phyloP scores from a whole-genome alignment of 1,140 invertebrate species.

The Drusus annulatus region DNA sequence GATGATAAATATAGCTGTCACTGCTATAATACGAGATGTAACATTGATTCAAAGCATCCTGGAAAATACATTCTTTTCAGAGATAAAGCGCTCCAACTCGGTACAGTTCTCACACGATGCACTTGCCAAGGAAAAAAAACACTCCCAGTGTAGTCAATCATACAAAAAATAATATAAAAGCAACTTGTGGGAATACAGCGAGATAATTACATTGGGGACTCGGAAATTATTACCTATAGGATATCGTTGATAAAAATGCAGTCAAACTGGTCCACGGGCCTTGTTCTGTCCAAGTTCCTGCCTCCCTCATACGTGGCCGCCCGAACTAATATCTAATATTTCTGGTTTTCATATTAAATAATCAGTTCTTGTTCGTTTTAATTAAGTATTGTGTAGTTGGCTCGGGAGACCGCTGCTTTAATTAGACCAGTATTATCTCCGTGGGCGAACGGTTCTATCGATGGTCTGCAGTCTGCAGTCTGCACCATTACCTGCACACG shows the following conservation, averaged over 20 bases:
- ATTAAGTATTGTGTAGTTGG: slow-evolving; percentile 58
- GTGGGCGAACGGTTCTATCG: slow-evolving; percentile 52
- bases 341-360: slow-evolving; percentile 58
- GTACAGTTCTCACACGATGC: slow-evolving; percentile 32
- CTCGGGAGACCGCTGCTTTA: slow-evolving; percentile 53
- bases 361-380: slow-evolving; percentile 59
- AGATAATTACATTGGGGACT: slow-evolving; percentile 59
- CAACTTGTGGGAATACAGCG: slow-evolving; percentile 55
- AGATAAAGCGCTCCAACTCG: slow-evolving; percentile 4
- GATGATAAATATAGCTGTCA: too few species aligned
- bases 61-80: neutral
- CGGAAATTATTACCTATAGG: slow-evolving; percentile 59
- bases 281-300: slow-evolving; percentile 15
- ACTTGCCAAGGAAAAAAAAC: slow-evolving; percentile 13
- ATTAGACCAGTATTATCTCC: slow-evolving; percentile 57
- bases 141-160: slow-evolving; percentile 41
- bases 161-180: slow-evolving; percentile 43
- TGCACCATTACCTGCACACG: neutral
- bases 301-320: slow-evolving; percentile 39
- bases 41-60: neutral
- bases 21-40: neutral
- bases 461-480: slow-evolving; percentile 22
- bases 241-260: slow-evolving; percentile 59
- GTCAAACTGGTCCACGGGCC: slow-evolving; percentile 56
- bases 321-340: slow-evolving; percentile 57